Conservation (phyloP, 2,888 invertebrate genomes). For the Drosophila meridiana region DNA sequence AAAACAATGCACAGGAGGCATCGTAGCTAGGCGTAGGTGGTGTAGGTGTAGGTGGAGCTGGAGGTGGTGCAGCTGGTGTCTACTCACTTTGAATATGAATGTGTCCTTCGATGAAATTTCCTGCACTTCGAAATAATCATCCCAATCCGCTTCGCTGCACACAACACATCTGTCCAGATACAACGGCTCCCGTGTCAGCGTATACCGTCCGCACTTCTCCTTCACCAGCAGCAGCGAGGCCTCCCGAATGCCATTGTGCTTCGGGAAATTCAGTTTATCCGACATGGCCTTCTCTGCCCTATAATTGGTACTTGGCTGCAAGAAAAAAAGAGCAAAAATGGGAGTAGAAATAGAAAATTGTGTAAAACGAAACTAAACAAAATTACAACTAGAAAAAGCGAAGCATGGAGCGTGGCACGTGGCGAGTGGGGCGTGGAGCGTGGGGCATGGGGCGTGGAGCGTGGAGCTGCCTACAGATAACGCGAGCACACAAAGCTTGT, state of each 20-base stretch:
- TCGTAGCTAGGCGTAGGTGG: conserved; percentile 2
- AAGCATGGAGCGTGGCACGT: conserved; percentile 11
- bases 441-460: neutral
- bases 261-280: conserved; percentile 89
- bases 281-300: conserved; percentile 88
- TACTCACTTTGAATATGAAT: conserved; percentile 95
- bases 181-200: conserved; percentile 94
- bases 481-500: conserved; percentile 70
- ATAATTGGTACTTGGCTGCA: conserved; percentile 90
- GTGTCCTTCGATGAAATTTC: conserved; percentile 97
- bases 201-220: conserved; percentile 95
- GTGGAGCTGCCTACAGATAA: conserved; percentile 49
- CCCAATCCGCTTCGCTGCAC: conserved; percentile 93
- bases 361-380: conserved; percentile 76
- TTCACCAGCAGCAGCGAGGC: conserved; percentile 94
- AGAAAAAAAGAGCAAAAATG: conserved; percentile 28
- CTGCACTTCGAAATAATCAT: conserved; percentile 97
- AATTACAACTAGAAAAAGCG: conserved; percentile 61
- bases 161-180: conserved; percentile 96
- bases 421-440: neutral
- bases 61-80: conserved; percentile 6
- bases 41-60: neutral
- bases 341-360: conserved; percentile 60
- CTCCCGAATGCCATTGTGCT: conserved; percentile 92
- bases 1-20: conserved; percentile 35